Evolutionary conservation across 2,888 invertebrate species (phyloP), one percentile per base, ranked within the genome.

Genomic region (Ditylenchus weischeri): DNA sequence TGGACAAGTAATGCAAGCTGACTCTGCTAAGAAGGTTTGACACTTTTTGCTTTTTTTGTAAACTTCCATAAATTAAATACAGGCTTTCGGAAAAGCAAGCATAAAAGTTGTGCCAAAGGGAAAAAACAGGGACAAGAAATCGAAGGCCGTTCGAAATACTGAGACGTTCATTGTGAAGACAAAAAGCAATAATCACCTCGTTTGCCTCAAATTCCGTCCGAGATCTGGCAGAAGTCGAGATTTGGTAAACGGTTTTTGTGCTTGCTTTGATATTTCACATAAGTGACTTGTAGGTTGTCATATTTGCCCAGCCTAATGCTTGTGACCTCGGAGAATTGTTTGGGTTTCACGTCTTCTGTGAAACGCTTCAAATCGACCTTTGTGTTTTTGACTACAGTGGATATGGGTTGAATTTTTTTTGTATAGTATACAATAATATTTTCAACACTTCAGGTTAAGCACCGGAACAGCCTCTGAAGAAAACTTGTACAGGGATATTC

Each of bases 251-350:
- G 8, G 8, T 15, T 8, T 8, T 15, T 13, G 43, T 38, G 11
- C 6, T 38, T 38, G 38, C 43, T 15, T 10, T 43, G 2, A 15
- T 6, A 2, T 43, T 2, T 43, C 1, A 13, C 11, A 6, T 3
- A 43, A 43, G 1, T 3, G 13, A 2, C 2, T 47, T 62, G 54
- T 57, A 78, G 77, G 76, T 77, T 2, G 69, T 78, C 11, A 66
- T 79, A 19, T 78, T 78, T 69, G 74, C 75, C 19, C 78, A 79
- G 65, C 76, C 78, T 8, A 79, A 79, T 64, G 75, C 74, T 11
- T 75, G 78, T 43, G 78, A 79, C 62, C 68, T 79, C 6, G 78
- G 79, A 18, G 38, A 47, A 59, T 8, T 43, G 8, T 43, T 43
- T 8, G 43, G 43, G 15, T 43, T 43, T 8, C 18, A 43, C 58